A percentile compares a stretch with the other conserved stretches of the same genome.
phyloP scores from a whole-genome alignment of 2,113 vertebrate genomes.

The Nerophis ophidion region DNA sequence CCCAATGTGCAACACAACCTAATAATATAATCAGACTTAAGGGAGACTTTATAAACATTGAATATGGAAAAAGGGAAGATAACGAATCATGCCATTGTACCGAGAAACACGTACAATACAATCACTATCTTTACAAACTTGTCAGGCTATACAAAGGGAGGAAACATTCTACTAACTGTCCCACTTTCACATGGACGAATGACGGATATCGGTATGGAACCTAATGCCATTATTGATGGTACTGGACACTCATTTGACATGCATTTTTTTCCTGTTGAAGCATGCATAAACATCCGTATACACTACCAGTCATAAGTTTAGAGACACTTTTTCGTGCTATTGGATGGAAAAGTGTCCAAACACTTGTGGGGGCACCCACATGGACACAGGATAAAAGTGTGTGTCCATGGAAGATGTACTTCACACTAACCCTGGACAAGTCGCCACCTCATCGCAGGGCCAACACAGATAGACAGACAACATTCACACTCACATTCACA shows the following conservation, averaged over 20 bases:
- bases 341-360: neutral
- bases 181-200: slow-evolving; percentile 13
- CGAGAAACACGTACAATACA: too few species aligned
- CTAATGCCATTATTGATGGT: slow-evolving; percentile 29
- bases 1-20: neutral
- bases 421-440: too few species aligned
- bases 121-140: too few species aligned
- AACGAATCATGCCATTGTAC: neutral
- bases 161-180: neutral
- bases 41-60: neutral
- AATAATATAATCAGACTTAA: neutral
- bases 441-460: too few species aligned
- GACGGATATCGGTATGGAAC: neutral
- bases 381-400: too few species aligned
- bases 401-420: too few species aligned
- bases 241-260: slow-evolving; percentile 25
- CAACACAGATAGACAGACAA: too few species aligned
- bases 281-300: neutral
- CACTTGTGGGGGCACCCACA: neutral
- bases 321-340: neutral
- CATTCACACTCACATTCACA: too few species aligned
- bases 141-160: neutral
- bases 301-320: neutral
- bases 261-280: slow-evolving; percentile 4
- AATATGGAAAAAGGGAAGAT: neutral